phyloP scores from a whole-genome alignment of 64 coral and sea anemone species.

The Montipora foliosa region DNA sequence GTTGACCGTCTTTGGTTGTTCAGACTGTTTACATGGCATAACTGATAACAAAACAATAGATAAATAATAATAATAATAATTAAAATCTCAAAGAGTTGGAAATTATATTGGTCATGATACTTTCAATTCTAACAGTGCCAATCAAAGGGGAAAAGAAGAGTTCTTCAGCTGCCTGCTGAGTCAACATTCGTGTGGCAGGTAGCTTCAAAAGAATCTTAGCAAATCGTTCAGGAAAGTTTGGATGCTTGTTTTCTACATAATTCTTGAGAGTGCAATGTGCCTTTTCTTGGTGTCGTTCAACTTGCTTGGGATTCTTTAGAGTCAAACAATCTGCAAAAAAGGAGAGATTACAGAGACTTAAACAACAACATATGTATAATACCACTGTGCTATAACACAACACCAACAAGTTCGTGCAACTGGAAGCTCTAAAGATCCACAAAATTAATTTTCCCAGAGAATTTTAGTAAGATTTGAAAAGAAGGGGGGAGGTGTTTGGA shows the following conservation, averaged over 20 bases:
- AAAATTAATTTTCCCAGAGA: no score
- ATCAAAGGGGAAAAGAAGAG: conserved; percentile 89
- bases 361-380: no score
- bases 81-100: conserved; percentile 71
- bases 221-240: conserved; percentile 77
- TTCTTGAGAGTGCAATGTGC: conserved; percentile 79
- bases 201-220: conserved; percentile 82
- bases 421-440: no score
- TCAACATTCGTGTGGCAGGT: conserved; percentile 65
- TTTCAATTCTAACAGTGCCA: conserved; percentile 82
- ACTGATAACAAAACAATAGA: neutral
- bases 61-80: neutral
- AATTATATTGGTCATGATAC: conserved; percentile 92
- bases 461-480: no score
- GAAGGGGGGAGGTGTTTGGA: no score
- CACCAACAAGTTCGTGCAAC: no score
- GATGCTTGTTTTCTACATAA: conserved; percentile 73
- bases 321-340: conserved; percentile 4
- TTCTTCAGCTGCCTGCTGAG: conserved; percentile 66
- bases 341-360: no score
- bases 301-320: conserved; percentile 68
- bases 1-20: no score
- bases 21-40: no score
- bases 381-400: no score
- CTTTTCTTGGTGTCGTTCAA: conserved; percentile 85